Evolutionary conservation across 2,888 invertebrate genomes (phyloP), one percentile per base, ranked within the genome.

Genomic region (Chalcosyrphus nemorum): DNA sequence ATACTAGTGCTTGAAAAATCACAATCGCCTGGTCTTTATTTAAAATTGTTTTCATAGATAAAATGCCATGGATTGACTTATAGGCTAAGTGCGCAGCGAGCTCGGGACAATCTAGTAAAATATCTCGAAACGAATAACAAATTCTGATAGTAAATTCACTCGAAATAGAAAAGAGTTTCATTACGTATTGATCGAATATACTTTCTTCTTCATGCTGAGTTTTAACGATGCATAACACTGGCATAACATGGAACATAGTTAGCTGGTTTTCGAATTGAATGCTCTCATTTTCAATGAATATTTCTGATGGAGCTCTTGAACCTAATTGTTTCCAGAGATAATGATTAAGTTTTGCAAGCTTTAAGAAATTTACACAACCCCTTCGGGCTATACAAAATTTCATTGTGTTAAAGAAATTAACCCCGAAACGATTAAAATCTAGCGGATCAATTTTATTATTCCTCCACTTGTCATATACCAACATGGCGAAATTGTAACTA

Each of bases 141-240:
- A 94, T 90, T 76, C 94, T 92, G 1, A 94, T 92, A 0, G 95
- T 94, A 47, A 94, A 93, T 87, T 94, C 94, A 66, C 94, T 94
- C 0, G 94, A 93, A 11, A 93, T 92, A 59, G 94, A 93, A 72
- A 95, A 92, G 1, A 95, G 87, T 87, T 94, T 94, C 74, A 92
- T 91, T 2, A 91, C 61, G 87, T 93, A 95, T 70, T 93, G 92
- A 65, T 94, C 93, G 13, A 95, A 92, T 13, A 93, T 90, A 54
- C 93, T 93, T 45, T 89, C 89, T 4, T 88, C 88, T n/a, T 88
- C 86, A 2, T 74, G 50, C 50, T 86, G 80, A 1, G 89, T 88
- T 43, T 90, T 89, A 38, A 93, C 89, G 38, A 93, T 91, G 38
- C 92, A 90, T 29, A 94, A 89, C 29, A 95, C 89, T 0, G 96